These are phyloP conservation scores for Melikaiella ostensackeni DNA, from an alignment of 2,888 invertebrate species.

Conservation along the genomic window DNA sequence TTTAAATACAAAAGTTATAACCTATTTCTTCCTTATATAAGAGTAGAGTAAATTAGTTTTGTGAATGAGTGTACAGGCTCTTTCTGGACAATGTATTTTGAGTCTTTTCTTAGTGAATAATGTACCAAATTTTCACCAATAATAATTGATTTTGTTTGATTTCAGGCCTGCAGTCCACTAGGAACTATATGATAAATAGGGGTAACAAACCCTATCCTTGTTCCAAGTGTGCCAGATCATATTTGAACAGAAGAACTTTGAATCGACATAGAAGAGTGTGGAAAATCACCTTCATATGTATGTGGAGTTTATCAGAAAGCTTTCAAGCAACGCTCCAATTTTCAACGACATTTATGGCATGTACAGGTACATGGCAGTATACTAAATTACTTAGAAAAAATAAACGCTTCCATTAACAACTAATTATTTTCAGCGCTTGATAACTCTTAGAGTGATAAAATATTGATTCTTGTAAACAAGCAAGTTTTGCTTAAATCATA, in stretches of 20 bases:
- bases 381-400: slow-evolving; percentile 8
- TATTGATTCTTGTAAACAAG: too few relatives aligned
- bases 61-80: neutral
- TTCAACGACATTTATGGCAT: slow-evolving; percentile 68
- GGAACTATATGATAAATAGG: slow-evolving; percentile 11
- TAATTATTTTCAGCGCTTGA: too few relatives aligned
- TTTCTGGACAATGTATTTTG: neutral
- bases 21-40: neutral
- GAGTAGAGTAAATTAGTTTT: neutral
- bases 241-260: slow-evolving; percentile 82
- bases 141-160: slow-evolving; percentile 10
- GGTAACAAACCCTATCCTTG: slow-evolving; percentile 53
- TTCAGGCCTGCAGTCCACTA: neutral
- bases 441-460: too few relatives aligned
- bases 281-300: slow-evolving; percentile 68
- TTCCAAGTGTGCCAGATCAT: slow-evolving; percentile 66
- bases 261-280: slow-evolving; percentile 75
- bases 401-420: neutral
- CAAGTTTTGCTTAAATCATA: too few relatives aligned
- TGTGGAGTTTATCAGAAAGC: slow-evolving; percentile 70
- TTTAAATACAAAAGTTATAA: neutral
- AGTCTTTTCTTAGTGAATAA: neutral
- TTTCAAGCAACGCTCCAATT: slow-evolving; percentile 69
- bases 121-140: neutral
- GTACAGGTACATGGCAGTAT: slow-evolving; percentile 59